Conservation (phyloP, 1,140 invertebrate genomes). For the Drosophila ohnishii region DNA sequence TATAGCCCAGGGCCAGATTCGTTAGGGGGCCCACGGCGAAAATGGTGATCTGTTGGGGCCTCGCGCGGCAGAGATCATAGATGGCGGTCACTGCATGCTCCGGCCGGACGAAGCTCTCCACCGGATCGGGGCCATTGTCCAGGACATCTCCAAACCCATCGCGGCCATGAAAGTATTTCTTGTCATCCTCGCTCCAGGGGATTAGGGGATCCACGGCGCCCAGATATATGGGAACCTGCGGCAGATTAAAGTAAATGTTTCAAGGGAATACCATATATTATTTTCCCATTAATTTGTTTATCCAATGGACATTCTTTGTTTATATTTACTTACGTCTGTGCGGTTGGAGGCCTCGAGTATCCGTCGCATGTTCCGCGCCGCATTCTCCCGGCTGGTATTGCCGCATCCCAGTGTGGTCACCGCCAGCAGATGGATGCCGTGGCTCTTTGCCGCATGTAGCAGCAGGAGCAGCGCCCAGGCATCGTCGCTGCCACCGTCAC, state of each 20-base stretch:
- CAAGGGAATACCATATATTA: too few species aligned
- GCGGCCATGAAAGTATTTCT: constrained; percentile 83
- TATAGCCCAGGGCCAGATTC: constrained; percentile 89
- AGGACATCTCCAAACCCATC: constrained; percentile 88
- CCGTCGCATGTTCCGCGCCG: constrained; percentile 86
- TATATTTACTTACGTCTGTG: constrained; percentile 83
- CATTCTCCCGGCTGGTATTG: constrained; percentile 86
- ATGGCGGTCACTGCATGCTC: constrained; percentile 83
- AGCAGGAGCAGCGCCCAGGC: constrained; percentile 86
- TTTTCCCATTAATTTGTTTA: too few species aligned
- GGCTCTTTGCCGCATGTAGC: constrained; percentile 84
- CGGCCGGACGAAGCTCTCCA: constrained; percentile 50
- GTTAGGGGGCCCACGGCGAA: constrained; percentile 90
- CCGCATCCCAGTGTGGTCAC: constrained; percentile 86
- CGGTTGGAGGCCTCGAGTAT: constrained; percentile 84
- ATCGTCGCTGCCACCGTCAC: constrained; percentile 87
- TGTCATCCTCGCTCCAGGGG: constrained; percentile 47
- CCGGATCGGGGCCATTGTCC: constrained; percentile 1
- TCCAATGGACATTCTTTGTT: neutral
- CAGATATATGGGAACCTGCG: constrained; percentile 87
- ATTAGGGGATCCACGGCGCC: constrained; percentile 85
- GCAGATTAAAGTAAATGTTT: neutral
- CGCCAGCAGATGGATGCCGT: constrained; percentile 84
- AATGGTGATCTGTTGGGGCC: constrained; percentile 84
- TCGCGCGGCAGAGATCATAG: constrained; percentile 83